Base-by-base conservation (phyloP, 2,797 vertebrate species). In the Eidolon dupreanum region DNA sequence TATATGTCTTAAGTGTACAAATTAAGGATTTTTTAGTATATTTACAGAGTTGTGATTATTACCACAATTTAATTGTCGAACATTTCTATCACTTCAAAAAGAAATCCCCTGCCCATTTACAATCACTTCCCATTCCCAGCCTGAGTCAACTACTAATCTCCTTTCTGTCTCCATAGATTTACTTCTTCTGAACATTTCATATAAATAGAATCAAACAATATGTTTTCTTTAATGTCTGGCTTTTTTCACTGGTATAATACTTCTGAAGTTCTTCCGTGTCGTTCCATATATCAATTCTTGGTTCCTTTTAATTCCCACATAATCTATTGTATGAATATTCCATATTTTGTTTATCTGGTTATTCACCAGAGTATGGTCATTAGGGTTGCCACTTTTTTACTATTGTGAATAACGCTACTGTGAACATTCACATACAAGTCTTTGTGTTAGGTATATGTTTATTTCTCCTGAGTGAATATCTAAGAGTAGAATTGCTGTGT, bases 121-220 rank as follows among this genome's bases (percentile, higher is more conserved):
- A 77, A 5, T 89, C 38, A 13, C 31, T 59, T 31, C 31, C 38
- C 46, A 71, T 57, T 13, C 13, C 49, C 16, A 55, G 10, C 68
- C 36, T 16, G 19, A 82, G 26, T 79, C 57, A 70, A 51, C 51
- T 2, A 13, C 28, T 89, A 61, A 55, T 73, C 31, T 79, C 15
- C 20, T 87, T 68, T 74, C 51, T 91, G 7, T 82, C 46, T 91
- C 51, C 88, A 36, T 89, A 93, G 71, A 79, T 86, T 95, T 93
- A 53, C 53, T 53, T 93, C 0, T 88, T 96, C 38, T 65, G 49
- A 41, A 66, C 33, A 49, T 97, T 53, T 85, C 31, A 68, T 81
- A 66, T 92, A 92, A 74, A 79, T 75, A 36, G 43, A 81, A 49
- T 74, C 59, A 68, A 36, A 70, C 28, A 78, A 0, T 79, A 28